Evolutionary conservation across 1,140 invertebrate genomes (phyloP).

Genomic region (Globodera ellingtonae): DNA sequence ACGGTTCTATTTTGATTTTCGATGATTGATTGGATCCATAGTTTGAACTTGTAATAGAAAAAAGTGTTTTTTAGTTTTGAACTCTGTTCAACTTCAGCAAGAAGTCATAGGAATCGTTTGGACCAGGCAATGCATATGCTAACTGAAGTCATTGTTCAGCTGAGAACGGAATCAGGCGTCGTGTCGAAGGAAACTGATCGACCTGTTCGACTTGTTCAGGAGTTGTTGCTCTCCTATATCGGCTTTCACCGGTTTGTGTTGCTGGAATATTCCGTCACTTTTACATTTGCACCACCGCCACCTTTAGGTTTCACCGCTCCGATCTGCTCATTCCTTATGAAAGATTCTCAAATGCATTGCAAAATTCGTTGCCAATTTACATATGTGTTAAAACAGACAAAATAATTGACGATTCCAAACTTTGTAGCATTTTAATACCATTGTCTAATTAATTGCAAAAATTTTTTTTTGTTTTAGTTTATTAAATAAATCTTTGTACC

Average conservation of each 20-base stretch:
- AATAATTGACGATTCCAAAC: conserved; percentile 7
- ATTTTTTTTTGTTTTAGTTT: background rate
- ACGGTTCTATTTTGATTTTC: conserved; percentile 23
- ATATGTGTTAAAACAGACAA: background rate
- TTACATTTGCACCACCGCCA: conserved; percentile 16
- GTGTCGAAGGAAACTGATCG: conserved; percentile 26
- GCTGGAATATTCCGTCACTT: background rate
- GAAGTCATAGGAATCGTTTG: conserved; percentile 32
- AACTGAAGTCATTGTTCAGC: conserved; percentile 48
- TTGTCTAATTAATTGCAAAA: background rate
- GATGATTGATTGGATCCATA: conserved; percentile 7
- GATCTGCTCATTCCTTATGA: conserved; percentile 1
- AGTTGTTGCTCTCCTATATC: conserved; percentile 39
- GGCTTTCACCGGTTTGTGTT: conserved; percentile 24
- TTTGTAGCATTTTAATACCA: background rate
- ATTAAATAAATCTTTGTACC: too few species aligned
- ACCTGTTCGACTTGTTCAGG: conserved; percentile 38
- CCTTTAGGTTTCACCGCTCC: conserved; percentile 15
- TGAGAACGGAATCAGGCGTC: conserved; percentile 49
- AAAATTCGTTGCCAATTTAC: conserved; percentile 21
- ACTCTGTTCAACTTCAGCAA: conserved; percentile 21
- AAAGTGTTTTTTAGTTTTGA: conserved; percentile 25
- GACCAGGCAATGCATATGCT: conserved; percentile 37
- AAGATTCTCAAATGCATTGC: conserved; percentile 14
- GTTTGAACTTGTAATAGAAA: too few species aligned